Conservation (phyloP, 2,797 vertebrate genomes). For the Rhinella marina region DNA sequence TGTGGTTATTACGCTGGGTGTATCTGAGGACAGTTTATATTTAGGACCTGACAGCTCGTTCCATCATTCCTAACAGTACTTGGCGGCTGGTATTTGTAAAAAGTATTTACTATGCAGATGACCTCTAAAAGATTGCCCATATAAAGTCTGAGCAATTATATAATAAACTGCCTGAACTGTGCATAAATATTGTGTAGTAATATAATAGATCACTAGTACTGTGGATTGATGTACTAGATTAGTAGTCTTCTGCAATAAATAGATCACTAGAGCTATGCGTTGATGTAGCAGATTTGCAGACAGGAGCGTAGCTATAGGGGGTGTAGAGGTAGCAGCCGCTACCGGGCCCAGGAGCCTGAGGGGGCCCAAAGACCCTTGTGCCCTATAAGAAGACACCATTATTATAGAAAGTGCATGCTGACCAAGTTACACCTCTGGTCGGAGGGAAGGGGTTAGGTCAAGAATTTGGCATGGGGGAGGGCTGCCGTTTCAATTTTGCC, state of each 20-base stretch:
- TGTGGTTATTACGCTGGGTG: slow-evolving; percentile 6
- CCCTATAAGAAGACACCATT: too few relatives aligned
- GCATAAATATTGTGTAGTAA: background rate
- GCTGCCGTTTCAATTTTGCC: too few relatives aligned
- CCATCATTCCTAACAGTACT: background rate
- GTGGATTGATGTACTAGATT: background rate
- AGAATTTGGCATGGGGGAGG: too few relatives aligned
- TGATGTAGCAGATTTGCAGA: background rate
- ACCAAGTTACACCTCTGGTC: too few relatives aligned
- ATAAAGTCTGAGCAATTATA: background rate
- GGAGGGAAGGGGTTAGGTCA: too few relatives aligned
- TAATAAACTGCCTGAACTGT: too few relatives aligned
- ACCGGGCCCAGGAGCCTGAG: too few relatives aligned
- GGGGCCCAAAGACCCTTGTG: too few relatives aligned
- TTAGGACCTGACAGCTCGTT: background rate
- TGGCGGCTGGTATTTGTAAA: background rate
- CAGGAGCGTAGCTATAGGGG: too few relatives aligned
- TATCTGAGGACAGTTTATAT: slow-evolving; percentile 21
- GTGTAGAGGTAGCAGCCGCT: too few relatives aligned
- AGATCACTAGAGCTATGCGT: too few relatives aligned
- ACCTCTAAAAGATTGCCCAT: background rate
- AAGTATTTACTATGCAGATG: background rate
- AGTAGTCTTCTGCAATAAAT: background rate
- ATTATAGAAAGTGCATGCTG: too few relatives aligned
- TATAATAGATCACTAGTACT: background rate